Conservation (phyloP, 1,140 invertebrate species). For the Temnothorax longispinosus region DNA sequence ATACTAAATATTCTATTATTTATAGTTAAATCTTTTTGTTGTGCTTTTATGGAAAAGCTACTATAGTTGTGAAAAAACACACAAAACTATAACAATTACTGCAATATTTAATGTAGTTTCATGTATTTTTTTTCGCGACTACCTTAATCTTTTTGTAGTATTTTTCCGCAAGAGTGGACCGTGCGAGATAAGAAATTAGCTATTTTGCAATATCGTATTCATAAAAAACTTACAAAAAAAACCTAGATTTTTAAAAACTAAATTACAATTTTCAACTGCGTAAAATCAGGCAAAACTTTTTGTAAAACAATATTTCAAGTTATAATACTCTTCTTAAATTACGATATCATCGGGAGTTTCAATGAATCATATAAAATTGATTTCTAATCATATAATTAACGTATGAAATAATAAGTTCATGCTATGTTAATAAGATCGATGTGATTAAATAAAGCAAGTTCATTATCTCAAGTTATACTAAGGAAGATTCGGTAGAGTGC, state of each 20-base stretch:
- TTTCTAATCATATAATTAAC: not conserved
- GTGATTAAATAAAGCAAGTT: slow-evolving; percentile 61
- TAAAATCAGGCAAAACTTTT: not conserved
- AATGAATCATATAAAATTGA: not conserved
- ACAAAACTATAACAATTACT: too few relatives aligned
- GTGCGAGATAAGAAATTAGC: not conserved
- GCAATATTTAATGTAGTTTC: too few relatives aligned
- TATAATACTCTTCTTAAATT: not conserved
- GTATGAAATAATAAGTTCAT: not conserved
- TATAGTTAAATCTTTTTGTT: not conserved
- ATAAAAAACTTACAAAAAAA: not conserved
- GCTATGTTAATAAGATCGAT: not conserved
- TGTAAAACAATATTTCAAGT: not conserved
- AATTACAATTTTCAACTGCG: not conserved
- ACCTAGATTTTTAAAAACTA: slow-evolving; percentile 2
- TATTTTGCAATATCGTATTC: not conserved
- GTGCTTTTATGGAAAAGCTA: too few relatives aligned
- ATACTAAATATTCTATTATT: not conserved
- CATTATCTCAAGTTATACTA: slow-evolving; percentile 50
- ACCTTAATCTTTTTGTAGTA: too few relatives aligned
- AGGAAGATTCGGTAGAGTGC: slow-evolving; percentile 9
- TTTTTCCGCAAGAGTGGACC: too few relatives aligned
- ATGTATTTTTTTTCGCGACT: too few relatives aligned
- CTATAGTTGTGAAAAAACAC: too few relatives aligned
- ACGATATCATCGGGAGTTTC: not conserved